These are phyloP conservation scores for Brachionus paranguensis DNA, from an alignment of 1,140 invertebrate genomes.

Conservation along the genomic window DNA sequence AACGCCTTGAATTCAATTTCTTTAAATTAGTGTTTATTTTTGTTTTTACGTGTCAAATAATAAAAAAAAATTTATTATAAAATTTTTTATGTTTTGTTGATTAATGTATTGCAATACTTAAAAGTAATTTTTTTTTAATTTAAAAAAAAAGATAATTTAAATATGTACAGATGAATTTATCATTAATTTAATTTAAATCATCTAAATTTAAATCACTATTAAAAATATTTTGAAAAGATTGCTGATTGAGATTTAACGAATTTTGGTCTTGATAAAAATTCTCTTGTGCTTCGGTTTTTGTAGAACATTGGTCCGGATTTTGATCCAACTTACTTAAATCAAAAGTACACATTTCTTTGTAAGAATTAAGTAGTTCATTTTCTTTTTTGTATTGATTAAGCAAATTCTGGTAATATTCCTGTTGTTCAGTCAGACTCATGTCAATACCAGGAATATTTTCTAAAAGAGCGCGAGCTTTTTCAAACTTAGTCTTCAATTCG, in stretches of 20 bases:
- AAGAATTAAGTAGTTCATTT: background rate
- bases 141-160: background rate
- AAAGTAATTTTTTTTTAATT: too few relatives aligned
- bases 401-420: constrained; percentile 15
- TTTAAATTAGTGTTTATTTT: too few relatives aligned
- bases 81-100: too few relatives aligned
- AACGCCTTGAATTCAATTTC: too few relatives aligned
- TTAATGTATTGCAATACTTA: too few relatives aligned
- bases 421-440: constrained; percentile 14
- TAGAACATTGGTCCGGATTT: background rate
- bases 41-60: too few relatives aligned
- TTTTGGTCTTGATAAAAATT: background rate
- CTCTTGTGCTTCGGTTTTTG: background rate
- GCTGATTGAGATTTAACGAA: background rate
- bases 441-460: constrained; percentile 29
- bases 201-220: constrained; percentile 1
- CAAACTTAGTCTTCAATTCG: constrained; percentile 37
- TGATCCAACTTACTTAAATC: constrained; percentile 18
- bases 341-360: constrained; percentile 33
- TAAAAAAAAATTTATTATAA: too few relatives aligned
- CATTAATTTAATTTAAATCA: background rate
- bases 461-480: constrained; percentile 9
- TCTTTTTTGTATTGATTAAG: constrained; percentile 36
- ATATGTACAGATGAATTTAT: background rate
- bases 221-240: background rate